A percentile compares a stretch with the other conserved stretches of the same genome.
Conservation (phyloP, 2,113 vertebrate species). For the Galbula dea region DNA sequence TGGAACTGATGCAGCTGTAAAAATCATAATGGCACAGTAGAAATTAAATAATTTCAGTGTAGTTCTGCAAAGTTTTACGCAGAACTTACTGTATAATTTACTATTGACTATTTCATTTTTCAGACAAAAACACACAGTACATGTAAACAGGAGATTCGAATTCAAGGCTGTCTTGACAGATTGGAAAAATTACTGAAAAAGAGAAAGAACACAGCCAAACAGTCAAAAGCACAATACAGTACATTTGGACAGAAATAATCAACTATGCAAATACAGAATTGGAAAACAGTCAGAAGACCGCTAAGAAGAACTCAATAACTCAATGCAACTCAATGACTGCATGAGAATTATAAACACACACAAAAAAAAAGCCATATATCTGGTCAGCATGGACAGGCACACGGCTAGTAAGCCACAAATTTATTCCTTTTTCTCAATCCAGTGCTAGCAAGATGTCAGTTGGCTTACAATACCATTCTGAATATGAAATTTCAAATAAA, state of each 20-base stretch:
- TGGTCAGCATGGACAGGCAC: background rate
- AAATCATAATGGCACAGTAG: background rate
- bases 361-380: background rate
- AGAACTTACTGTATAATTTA: background rate
- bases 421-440: background rate
- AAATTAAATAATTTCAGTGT: background rate
- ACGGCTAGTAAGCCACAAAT: background rate
- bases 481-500: background rate
- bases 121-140: background rate
- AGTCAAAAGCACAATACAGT: background rate
- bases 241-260: background rate
- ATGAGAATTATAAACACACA: too few relatives aligned
- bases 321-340: too few relatives aligned
- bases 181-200: background rate
- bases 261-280: background rate
- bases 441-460: background rate
- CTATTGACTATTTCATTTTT: background rate
- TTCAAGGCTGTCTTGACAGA: background rate
- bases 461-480: background rate
- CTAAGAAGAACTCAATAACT: too few relatives aligned
- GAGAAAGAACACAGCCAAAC: background rate
- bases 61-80: background rate
- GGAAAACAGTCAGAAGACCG: too few relatives aligned
- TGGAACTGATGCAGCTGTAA: background rate
- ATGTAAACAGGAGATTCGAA: background rate